Evolutionary conservation across 2,797 vertebrate species (phyloP).

Genomic region (Bufotes viridis): DNA sequence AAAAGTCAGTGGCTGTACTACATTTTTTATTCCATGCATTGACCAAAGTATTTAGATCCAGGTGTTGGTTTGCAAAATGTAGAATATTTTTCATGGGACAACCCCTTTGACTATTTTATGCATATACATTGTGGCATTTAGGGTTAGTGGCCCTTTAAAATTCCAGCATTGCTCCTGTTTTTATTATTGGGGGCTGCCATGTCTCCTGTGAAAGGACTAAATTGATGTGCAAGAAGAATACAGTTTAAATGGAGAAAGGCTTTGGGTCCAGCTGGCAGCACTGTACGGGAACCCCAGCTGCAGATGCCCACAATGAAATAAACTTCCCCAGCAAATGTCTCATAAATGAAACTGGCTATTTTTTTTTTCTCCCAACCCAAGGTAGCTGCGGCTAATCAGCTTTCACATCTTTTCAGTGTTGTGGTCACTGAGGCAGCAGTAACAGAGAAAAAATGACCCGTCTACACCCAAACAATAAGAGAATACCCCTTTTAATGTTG

Average conservation of each 20-base stretch:
- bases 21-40: no score
- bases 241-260: conserved; percentile 39
- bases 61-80: no score
- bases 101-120: not conserved
- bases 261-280: conserved; percentile 50
- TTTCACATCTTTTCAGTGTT: conserved; percentile 77
- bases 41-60: no score
- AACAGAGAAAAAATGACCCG: conserved; percentile 99
- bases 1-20: no score
- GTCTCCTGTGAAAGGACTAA: conserved; percentile 7
- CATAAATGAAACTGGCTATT: conserved; percentile 18
- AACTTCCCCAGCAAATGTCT: conserved; percentile 62
- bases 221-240: conserved; percentile 39
- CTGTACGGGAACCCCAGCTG: conserved; percentile 46
- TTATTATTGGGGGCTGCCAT: not conserved
- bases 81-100: no score
- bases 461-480: conserved; percentile 93
- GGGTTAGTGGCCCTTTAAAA: not conserved
- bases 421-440: conserved; percentile 91
- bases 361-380: conserved; percentile 66
- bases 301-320: conserved; percentile 63
- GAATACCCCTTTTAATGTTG: conserved; percentile 87
- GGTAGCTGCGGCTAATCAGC: conserved; percentile 75
- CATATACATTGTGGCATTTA: not conserved
- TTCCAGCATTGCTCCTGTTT: not conserved